A percentile compares a stretch with the other conserved stretches of the same genome.
These are phyloP conservation scores for Melanaphis sacchari DNA, from an alignment of 1,140 invertebrate species.

Conservation along the genomic window DNA sequence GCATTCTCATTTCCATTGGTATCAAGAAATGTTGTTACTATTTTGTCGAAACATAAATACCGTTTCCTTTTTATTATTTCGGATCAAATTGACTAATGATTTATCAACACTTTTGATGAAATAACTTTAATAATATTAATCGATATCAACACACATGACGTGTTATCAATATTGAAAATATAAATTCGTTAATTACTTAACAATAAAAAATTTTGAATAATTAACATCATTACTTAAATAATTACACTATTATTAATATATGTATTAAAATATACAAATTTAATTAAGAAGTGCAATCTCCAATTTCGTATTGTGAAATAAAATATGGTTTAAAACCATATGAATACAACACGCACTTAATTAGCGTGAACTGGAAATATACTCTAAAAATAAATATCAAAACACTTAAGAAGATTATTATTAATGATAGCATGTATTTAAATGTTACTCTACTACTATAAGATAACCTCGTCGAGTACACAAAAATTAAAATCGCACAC, in stretches of 20 bases:
- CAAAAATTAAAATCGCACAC: background rate
- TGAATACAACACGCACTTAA: background rate
- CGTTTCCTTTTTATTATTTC: background rate
- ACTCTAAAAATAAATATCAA: background rate
- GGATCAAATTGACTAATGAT: background rate
- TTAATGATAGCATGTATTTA: background rate
- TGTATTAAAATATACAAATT: background rate
- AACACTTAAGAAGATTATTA: conserved; percentile 8
- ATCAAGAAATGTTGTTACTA: background rate
- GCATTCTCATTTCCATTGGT: background rate
- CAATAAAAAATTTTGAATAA: background rate
- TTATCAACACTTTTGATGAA: background rate
- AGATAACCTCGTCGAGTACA: background rate
- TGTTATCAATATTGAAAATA: background rate
- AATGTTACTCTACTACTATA: background rate
- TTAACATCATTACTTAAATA: background rate
- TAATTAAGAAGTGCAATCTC: background rate
- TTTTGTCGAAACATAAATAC: background rate
- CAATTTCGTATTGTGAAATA: background rate
- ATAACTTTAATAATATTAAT: background rate
- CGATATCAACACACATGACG: background rate
- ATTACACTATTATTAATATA: no score
- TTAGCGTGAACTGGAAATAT: background rate
- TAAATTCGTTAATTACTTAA: background rate
- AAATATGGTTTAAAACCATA: background rate